A percentile compares a stretch with the other conserved stretches of the same genome.
phyloP scores from a whole-genome alignment of 2,888 invertebrate species.

The Prostheceraeus crozeri region DNA sequence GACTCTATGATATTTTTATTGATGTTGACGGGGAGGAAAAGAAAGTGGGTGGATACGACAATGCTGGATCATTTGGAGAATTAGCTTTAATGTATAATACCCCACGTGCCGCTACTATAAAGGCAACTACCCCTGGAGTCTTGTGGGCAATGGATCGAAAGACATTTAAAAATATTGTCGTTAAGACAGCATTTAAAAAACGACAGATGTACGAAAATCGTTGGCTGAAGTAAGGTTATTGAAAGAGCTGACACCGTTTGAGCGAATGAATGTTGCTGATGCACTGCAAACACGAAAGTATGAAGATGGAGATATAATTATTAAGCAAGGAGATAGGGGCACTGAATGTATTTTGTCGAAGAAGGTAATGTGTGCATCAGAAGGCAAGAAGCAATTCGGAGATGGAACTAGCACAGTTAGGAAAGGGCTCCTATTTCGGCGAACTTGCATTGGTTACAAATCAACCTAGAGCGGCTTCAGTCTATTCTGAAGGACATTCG shows the following conservation, averaged over 20 bases:
- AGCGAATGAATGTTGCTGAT: conserved; percentile 87
- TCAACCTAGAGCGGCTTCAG: conserved; percentile 80
- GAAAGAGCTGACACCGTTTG: conserved; percentile 23
- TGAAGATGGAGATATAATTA: conserved; percentile 29
- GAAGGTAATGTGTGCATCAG: conserved; percentile 81
- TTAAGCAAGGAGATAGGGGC: conserved; percentile 68
- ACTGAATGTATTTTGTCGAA: conserved; percentile 96
- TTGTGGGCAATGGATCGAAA: conserved; percentile 98
- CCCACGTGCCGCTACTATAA: conserved; percentile 88
- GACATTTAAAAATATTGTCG: conserved; percentile 86
- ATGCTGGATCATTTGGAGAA: conserved; percentile 87
- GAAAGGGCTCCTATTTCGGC: conserved; percentile 78
- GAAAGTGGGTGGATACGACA: conserved; percentile 77
- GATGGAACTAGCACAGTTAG: conserved; percentile 62
- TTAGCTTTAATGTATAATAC: conserved; percentile 93
- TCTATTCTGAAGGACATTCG: conserved; percentile 79
- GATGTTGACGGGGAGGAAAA: conserved; percentile 45
- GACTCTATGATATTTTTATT: conserved; percentile 58
- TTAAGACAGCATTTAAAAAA: conserved; percentile 92
- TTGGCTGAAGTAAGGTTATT: conserved; percentile 77
- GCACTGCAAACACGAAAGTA: conserved; percentile 62
- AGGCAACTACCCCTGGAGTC: conserved; percentile 66
- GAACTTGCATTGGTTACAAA: conserved; percentile 92
- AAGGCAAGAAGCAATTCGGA: conserved; percentile 46
- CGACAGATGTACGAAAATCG: conserved; percentile 87